These are phyloP conservation scores for Euwallacea fornicatus DNA, from an alignment of 1,140 invertebrate genomes.

Conservation along the genomic window DNA sequence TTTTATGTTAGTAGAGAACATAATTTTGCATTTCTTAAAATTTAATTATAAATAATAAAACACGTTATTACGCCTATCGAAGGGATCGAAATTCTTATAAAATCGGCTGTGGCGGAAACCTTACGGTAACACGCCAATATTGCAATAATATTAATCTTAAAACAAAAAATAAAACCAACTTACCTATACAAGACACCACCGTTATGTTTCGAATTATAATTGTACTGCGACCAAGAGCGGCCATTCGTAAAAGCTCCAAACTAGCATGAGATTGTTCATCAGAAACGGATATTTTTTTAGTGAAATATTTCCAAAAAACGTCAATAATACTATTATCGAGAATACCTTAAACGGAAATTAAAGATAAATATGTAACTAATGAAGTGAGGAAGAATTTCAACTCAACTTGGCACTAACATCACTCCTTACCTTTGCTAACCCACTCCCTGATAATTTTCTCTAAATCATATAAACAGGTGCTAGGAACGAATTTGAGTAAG, in stretches of 20 bases:
- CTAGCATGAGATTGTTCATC: slow-evolving; percentile 41
- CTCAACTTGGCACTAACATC: not conserved
- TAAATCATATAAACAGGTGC: slow-evolving; percentile 42
- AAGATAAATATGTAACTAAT: not conserved
- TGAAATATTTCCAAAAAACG: slow-evolving; percentile 48
- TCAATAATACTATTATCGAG: slow-evolving; percentile 50
- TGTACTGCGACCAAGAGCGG: slow-evolving; percentile 41
- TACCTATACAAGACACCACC: slow-evolving; percentile 43
- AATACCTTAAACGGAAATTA: slow-evolving; percentile 27
- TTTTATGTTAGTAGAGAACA: no score
- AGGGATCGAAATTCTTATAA: slow-evolving; percentile 5
- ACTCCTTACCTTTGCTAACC: slow-evolving; percentile 42
- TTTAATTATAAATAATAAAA: no score
- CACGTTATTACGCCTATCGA: not conserved
- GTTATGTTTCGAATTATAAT: slow-evolving; percentile 48
- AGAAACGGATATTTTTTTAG: slow-evolving; percentile 36
- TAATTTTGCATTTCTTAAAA: no score
- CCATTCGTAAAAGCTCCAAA: slow-evolving; percentile 44
- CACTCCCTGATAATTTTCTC: slow-evolving; percentile 47
- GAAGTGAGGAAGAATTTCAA: not conserved
- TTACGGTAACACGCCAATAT: not conserved
- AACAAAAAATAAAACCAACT: not conserved
- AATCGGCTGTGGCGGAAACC: not conserved
- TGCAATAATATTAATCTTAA: not conserved
- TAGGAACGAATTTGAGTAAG: slow-evolving; percentile 38